Evolutionary conservation across 2,888 invertebrate species (phyloP), one percentile per base, ranked within the genome.

Genomic region (Trilocha varians): DNA sequence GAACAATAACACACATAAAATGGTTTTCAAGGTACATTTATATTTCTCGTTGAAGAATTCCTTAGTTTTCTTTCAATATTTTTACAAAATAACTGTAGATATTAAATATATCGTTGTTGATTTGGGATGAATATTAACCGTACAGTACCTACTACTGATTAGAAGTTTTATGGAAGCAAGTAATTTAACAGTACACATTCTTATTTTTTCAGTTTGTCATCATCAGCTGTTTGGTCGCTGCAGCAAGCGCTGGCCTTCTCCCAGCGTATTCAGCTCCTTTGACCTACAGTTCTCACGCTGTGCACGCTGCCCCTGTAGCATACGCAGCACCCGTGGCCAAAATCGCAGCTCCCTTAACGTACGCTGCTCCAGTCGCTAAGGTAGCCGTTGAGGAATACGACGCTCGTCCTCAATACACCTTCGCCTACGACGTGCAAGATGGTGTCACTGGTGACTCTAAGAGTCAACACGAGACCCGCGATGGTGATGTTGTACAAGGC

Each of bases 361-460:
- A n/a, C 41, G 57, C 55, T 41, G 59, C 65, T 6, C 62, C 67
- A 17, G 41, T 55, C 38, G 62, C 64, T 34, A 66, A 61, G 42
- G 53, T 62, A 34, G 53, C 55, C 42, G 62, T 65, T 8, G 72
- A 76, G 32, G 70, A 65, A 38, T 69, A 69, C 57, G 62, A 76
- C 52, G 41, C 67, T 1, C 68, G 73, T 50, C 76, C 76, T 1
- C 86, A 87, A 59, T 87, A 87, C 73, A 77, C 72, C 55, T 88
- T 76, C 68, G 75, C 82, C 0, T 88, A 87, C 58, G 84, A 87
- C 43, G 82, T 88, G 2, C 82, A 87, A 48, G 87, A 88, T 48
- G 69, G 74, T 45, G 60, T 85, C 34, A 87, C 87, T 43, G 73
- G 75, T 3, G 73, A 73, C 59, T 65, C 68, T 55, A 87, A 88